Base-by-base conservation (phyloP, 2,113 vertebrate species). In the Neoarius graeffei region DNA sequence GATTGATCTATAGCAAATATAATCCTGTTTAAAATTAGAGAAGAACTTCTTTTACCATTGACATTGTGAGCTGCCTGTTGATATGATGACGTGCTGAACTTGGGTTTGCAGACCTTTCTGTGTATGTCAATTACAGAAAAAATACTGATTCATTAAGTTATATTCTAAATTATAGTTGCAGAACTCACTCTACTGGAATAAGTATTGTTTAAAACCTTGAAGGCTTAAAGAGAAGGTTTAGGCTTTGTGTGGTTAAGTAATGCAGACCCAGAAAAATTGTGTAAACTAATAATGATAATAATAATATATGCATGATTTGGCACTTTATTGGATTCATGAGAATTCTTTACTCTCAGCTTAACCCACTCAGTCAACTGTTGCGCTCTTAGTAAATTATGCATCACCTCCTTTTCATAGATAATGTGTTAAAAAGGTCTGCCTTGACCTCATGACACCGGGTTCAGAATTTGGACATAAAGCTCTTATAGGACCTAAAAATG, bases 401-500 rank as follows among this genome's bases (percentile, higher is more conserved):
- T 91, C 86, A 91, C 88, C 91, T 88, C 87, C 87, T 25, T 91
- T 93, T 93, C 90, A 89, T 80, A 91, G 90, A 91, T 92, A 92
- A 88, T 89, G 87, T 89, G 87, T 89, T 89, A 93, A 86, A 93
- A 90, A 91, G 87, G 89, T 91, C 91, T 91, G 81, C 92, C 89
- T 84, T 96, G 96, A 96, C 95, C 96, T 95, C 90, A 85, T 95
- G 93, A 95, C 94, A 94, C 92, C 91, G 92, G 92, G 93, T 88
- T 94, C 93, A 94, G 94, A 91, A 93, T 93, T 94, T 94, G 92
- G 94, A 89, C 89, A 92, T 94, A 94, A 90, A 88, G 50, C 52
- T 90, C 82, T 89, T 91, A 93, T 93, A 92, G 95, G 92, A 52
- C 85, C 89, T 86, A 82, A 93, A 92, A 94, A 94, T 91, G 95